These are phyloP conservation scores for Phoxinus phoxinus DNA, from an alignment of 2,113 vertebrate genomes.

Conservation along the genomic window DNA sequence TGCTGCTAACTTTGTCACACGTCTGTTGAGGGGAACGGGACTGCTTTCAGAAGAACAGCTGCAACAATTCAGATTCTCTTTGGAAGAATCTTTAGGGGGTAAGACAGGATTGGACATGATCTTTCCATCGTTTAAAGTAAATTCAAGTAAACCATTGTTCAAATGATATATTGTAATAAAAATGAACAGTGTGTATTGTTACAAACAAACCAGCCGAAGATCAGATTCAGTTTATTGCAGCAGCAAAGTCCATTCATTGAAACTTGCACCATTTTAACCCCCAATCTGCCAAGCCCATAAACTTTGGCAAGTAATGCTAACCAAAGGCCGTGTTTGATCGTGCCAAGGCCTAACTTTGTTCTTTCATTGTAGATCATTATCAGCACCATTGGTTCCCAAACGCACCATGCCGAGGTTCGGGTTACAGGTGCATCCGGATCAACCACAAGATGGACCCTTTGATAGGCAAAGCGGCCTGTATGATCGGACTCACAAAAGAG, in stretches of 20 bases:
- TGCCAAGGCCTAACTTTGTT: not conserved
- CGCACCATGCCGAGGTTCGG: slow-evolving; percentile 76
- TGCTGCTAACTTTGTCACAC: slow-evolving; percentile 75
- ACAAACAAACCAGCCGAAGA: not conserved
- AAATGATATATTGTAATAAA: not conserved
- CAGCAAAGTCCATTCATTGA: slow-evolving; percentile 20
- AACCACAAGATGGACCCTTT: slow-evolving; percentile 82
- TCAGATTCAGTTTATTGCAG: not conserved
- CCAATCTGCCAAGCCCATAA: not conserved
- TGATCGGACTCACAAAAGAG: slow-evolving; percentile 75
- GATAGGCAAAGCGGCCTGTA: slow-evolving; percentile 74
- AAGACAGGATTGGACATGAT: not conserved
- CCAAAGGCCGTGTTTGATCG: not conserved
- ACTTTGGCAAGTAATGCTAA: not conserved
- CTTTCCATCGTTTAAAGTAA: not conserved
- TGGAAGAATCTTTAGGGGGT: slow-evolving; percentile 74
- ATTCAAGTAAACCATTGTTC: no score
- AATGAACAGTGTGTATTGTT: not conserved
- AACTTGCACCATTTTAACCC: not conserved
- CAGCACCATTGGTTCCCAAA: slow-evolving; percentile 80
- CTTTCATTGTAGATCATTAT: slow-evolving; percentile 75
- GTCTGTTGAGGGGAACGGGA: slow-evolving; percentile 72
- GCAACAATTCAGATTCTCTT: slow-evolving; percentile 71
- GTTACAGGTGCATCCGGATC: slow-evolving; percentile 81
- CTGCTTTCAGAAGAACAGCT: slow-evolving; percentile 73